Percentiles rank a stretch among this genome's conserved stretches.
These are phyloP conservation scores for Struthidea cinerea DNA, from an alignment of 2,113 vertebrate genomes.

Conservation along the genomic window DNA sequence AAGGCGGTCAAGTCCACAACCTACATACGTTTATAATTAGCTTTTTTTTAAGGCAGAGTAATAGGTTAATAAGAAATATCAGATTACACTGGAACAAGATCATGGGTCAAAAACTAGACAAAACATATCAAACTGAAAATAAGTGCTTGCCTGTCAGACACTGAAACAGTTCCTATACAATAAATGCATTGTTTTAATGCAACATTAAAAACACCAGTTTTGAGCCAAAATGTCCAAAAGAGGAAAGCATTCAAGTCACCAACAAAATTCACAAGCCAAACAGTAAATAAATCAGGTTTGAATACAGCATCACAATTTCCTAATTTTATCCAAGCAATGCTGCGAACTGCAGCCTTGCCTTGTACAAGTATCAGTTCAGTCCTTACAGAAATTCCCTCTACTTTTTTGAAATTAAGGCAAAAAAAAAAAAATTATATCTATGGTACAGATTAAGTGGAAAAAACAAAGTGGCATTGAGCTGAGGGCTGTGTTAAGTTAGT, in stretches of 20 bases:
- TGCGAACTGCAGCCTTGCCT: neutral
- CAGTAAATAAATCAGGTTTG: neutral
- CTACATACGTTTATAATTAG: conserved; percentile 63
- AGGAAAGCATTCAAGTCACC: neutral
- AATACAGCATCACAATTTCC: neutral
- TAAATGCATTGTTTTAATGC: conserved; percentile 32
- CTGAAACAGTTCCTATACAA: conserved; percentile 3
- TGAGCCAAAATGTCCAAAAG: neutral
- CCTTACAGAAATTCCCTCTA: neutral
- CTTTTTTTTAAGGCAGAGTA: conserved; percentile 45
- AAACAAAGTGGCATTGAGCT: neutral
- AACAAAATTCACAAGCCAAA: neutral
- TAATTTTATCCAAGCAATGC: neutral
- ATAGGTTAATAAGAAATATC: conserved; percentile 67
- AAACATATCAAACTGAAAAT: conserved; percentile 65
- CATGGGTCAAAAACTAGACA: conserved; percentile 59
- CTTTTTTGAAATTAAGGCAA: neutral
- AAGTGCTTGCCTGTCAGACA: conserved; percentile 36
- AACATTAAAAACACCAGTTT: neutral
- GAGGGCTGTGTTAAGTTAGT: neutral
- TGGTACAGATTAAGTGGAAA: neutral
- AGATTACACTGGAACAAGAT: conserved; percentile 59
- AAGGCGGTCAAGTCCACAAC: conserved; percentile 41
- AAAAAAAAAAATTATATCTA: neutral
- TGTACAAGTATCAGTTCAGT: neutral